These are phyloP conservation scores for Hyperoplus immaculatus DNA, from an alignment of 2,797 vertebrate species.

Conservation along the genomic window DNA sequence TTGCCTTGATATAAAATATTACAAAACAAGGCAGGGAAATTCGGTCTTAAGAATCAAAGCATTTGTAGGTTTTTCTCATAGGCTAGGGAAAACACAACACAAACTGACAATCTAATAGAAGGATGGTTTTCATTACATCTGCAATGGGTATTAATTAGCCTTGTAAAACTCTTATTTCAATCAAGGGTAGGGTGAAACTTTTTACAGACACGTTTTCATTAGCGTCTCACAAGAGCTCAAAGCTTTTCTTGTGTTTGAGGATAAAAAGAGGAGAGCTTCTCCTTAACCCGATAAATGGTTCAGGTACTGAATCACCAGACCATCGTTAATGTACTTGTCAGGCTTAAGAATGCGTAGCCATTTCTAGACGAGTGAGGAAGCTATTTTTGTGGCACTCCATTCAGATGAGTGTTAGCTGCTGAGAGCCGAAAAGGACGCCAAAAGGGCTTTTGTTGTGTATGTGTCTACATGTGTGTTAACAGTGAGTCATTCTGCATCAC, in stretches of 20 bases:
- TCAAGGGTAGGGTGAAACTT: constrained; percentile 49
- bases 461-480: constrained; percentile 35
- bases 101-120: constrained; percentile 24
- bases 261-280: constrained; percentile 44
- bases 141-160: constrained; percentile 63
- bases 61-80: constrained; percentile 26
- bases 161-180: constrained; percentile 59
- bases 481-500: constrained; percentile 59
- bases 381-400: constrained; percentile 60
- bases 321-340: constrained; percentile 48
- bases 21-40: constrained; percentile 8
- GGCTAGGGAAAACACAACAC: constrained; percentile 3
- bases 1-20: not conserved
- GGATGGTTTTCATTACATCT: constrained; percentile 55
- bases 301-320: constrained; percentile 51
- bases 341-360: constrained; percentile 41
- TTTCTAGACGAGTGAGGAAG: constrained; percentile 40
- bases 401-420: constrained; percentile 54
- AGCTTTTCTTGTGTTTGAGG: constrained; percentile 44
- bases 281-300: constrained; percentile 52
- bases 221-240: constrained; percentile 44
- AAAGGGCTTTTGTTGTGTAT: constrained; percentile 39
- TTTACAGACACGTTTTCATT: constrained; percentile 53
- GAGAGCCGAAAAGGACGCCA: constrained; percentile 57
- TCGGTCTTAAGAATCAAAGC: constrained; percentile 17